Percentiles rank a stretch among this genome's conserved stretches.
These are phyloP conservation scores for Scomber japonicus DNA, from an alignment of 2,113 vertebrate species.

Conservation along the genomic window DNA sequence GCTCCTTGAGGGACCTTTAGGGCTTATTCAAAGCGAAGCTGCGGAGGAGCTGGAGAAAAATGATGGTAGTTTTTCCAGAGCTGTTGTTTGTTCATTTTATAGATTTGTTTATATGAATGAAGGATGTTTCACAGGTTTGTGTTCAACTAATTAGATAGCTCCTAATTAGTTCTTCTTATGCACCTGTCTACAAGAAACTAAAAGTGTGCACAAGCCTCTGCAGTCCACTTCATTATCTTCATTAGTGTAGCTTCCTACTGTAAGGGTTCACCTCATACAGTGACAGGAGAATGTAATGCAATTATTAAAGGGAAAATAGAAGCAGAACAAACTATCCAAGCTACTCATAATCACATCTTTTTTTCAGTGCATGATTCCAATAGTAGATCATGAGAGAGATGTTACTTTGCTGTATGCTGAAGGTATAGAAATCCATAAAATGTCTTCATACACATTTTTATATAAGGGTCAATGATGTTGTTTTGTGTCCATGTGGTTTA, in stretches of 20 bases:
- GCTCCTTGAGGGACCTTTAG: constrained; percentile 54
- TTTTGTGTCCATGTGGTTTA: no score
- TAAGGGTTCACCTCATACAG: background rate
- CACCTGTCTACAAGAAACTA: no score
- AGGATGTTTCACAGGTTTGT: constrained; percentile 28
- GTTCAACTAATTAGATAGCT: background rate
- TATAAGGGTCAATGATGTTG: no score
- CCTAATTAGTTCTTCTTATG: no score
- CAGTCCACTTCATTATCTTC: background rate
- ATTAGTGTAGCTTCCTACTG: background rate
- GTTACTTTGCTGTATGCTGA: background rate
- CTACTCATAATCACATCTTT: background rate
- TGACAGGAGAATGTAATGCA: background rate
- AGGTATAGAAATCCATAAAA: background rate
- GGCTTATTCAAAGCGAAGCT: constrained; percentile 38
- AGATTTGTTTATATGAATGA: constrained; percentile 19
- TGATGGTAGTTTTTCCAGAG: background rate
- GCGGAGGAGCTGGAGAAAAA: constrained; percentile 8
- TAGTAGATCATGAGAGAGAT: background rate
- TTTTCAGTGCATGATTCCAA: background rate
- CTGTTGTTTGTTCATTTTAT: constrained; percentile 15
- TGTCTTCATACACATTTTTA: no score
- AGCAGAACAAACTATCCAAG: constrained; percentile 6
- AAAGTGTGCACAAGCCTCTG: no score
- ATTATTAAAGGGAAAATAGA: constrained; percentile 24